These are phyloP conservation scores for Haliclona indistincta DNA, from an alignment of 37 sponge, comb jelly and placozoan genomes.

Conservation along the genomic window DNA sequence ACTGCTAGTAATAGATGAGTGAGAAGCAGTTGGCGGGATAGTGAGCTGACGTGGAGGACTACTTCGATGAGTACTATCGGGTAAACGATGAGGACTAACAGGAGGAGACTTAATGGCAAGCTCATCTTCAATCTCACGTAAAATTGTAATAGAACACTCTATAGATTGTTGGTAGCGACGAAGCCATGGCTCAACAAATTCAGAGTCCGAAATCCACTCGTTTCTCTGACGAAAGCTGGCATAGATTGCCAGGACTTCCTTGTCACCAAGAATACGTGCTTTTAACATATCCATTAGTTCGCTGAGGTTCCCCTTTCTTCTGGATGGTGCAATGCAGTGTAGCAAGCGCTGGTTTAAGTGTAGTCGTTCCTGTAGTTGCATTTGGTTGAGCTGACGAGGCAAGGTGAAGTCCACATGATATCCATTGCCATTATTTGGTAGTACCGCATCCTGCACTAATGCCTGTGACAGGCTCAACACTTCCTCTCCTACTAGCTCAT, in stretches of 20 bases:
- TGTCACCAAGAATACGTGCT: conserved; percentile 62
- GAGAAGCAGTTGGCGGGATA: not conserved
- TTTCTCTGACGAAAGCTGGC: conserved; percentile 33
- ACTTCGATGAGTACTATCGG: not conserved
- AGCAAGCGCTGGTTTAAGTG: conserved; percentile 66
- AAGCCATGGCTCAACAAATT: conserved; percentile 55
- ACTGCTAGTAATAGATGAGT: not conserved
- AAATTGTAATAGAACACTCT: conserved; percentile 36
- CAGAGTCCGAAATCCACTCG: conserved; percentile 14
- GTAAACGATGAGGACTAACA: not conserved
- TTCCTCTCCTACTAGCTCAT: conserved; percentile 26
- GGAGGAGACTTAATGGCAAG: conserved; percentile 22
- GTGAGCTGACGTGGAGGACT: not conserved
- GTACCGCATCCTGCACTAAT: not conserved
- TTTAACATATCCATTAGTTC: conserved; percentile 52
- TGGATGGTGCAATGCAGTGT: conserved; percentile 40
- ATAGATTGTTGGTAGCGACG: conserved; percentile 44
- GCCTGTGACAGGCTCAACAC: conserved; percentile 1
- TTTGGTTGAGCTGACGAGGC: conserved; percentile 21
- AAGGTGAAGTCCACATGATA: not conserved
- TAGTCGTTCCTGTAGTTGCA: conserved; percentile 72
- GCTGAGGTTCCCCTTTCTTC: conserved; percentile 47
- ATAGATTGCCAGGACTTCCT: conserved; percentile 55
- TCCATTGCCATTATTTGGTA: not conserved
- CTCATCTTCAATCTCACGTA: conserved; percentile 67